Percentiles rank a stretch among this genome's conserved stretches.
Evolutionary conservation across 2,888 invertebrate species (phyloP).

Genomic region (Camponotus fellah): DNA sequence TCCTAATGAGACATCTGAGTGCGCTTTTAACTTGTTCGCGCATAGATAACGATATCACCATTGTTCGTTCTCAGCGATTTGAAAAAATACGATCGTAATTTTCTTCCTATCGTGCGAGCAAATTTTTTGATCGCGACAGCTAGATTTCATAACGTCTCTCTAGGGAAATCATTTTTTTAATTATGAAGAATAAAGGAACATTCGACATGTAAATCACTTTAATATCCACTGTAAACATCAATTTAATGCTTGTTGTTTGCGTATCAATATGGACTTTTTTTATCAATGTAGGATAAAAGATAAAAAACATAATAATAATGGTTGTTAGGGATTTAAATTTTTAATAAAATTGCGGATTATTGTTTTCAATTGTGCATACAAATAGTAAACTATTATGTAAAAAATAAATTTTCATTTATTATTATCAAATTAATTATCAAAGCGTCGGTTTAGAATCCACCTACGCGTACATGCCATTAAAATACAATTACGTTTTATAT

Average conservation of each 20-base stretch:
- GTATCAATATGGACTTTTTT: not conserved
- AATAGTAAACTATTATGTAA: not conserved
- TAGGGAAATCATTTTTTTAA: not conserved
- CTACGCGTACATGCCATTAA: not conserved
- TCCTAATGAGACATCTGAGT: conserved; percentile 34
- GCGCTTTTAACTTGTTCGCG: not conserved
- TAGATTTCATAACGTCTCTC: not conserved
- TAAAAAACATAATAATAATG: not conserved
- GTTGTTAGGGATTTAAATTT: not conserved
- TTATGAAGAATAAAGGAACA: not conserved
- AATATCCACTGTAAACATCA: not conserved
- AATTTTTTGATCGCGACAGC: not conserved
- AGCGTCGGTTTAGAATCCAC: too few species aligned
- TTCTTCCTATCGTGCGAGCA: not conserved
- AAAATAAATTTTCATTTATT: not conserved
- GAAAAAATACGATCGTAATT: not conserved
- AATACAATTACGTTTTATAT: not conserved
- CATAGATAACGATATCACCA: conserved; percentile 63
- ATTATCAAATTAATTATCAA: not conserved
- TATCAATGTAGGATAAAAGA: not conserved
- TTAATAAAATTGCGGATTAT: not conserved
- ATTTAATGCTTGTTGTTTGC: not conserved
- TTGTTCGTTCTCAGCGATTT: conserved; percentile 36
- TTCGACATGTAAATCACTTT: not conserved
- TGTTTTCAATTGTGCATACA: not conserved